Evolutionary conservation across 2,888 invertebrate genomes (phyloP), one percentile per base, ranked within the genome.

Genomic region (Xiphydria camelus): DNA sequence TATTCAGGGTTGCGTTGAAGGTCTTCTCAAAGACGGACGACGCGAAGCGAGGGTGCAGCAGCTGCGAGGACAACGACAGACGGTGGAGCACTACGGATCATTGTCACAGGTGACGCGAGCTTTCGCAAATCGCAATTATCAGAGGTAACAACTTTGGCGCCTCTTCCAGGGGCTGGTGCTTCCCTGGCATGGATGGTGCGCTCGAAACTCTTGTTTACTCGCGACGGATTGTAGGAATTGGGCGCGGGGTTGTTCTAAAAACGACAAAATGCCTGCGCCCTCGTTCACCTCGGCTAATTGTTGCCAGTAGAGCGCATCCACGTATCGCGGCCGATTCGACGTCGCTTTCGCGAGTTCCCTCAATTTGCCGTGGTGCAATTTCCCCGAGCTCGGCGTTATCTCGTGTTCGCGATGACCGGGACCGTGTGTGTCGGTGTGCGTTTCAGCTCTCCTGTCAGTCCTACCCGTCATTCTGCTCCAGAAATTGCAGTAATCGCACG

Each of bases 381-480:
- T 39, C 6, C 31, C 29, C 9, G 32, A 38, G 23, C 52, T 45
- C 18, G 40, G 45, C 39, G 43, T 47, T 20, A 18, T 50, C 15
- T 60, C 51, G 9, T 51, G 41, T 6, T 64, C 53, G 41, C 64
- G 64, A 29, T 53, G 36, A 1, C 57, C 63, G 1, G 63, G 64
- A 10, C 57, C 49, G 2, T 61, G 64, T 22, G 52, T 53, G 21
- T 22, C 19, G 18, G 40, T 43, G 17, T 25, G 15, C 21, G 18
- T 33, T 22, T n/a, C n/a, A n/a, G n/a, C n/a, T n/a, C n/a, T n/a
- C n/a, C 20, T 40, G 19, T 48, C 52, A 18, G 39, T 38, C 39
- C 62, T 60, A 29, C 64, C 64, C n/a, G 61, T 43, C 64, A 62
- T 64, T 44, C 51, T 52, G 45, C 64, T 64, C 64, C 64, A 64